Base-by-base conservation (phyloP, 2,113 vertebrate species). In the Tonatia bakeri region DNA sequence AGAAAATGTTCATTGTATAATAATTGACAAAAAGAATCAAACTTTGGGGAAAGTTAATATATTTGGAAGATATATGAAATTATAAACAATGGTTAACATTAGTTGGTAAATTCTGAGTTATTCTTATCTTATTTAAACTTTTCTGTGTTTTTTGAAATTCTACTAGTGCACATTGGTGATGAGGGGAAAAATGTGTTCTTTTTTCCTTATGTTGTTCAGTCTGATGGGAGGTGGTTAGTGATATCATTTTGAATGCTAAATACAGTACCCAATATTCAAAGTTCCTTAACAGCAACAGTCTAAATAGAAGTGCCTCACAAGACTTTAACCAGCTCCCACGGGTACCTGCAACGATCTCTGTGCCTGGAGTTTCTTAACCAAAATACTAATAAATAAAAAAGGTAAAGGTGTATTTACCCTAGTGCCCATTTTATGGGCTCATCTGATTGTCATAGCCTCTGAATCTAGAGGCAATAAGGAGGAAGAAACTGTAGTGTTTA, bases 81-180 rank as follows among this genome's bases (percentile, higher is more conserved):
- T 92, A 24, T 50, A 92, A 96, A 80, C 17, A 84, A 3, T 89
- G 24, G 14, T 52, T 92, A 83, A 75, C 17, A 79, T 36, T 85
- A 69, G 22, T 88, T 92, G 64, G 33, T 86, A 31, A 95, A 52
- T 90, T 97, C 28, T 90, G 56, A 94, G 5, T 81, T 80, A 65
- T 61, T 94, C 40, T 88, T 75, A 43, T 94, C 43, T 88, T 84
- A 43, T 91, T 61, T 94, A 80, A 90, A 40, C 38, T 45, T 72
- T 89, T 75, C 38, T 56, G 31, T 93, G 45, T 64, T 75, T 82
- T 86, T 87, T 91, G 54, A 92, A n/a, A 83, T 79, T 50, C 12
- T 64, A n/a, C 28, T 73, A 56, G 24, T 65, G 38, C 83, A 64
- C 13, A 15, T 14, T 94, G 67, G 45, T 76, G 50, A 83, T n/a